Evolutionary conservation across 2,113 vertebrate genomes (phyloP).

Genomic region (Carlito syrichta): DNA sequence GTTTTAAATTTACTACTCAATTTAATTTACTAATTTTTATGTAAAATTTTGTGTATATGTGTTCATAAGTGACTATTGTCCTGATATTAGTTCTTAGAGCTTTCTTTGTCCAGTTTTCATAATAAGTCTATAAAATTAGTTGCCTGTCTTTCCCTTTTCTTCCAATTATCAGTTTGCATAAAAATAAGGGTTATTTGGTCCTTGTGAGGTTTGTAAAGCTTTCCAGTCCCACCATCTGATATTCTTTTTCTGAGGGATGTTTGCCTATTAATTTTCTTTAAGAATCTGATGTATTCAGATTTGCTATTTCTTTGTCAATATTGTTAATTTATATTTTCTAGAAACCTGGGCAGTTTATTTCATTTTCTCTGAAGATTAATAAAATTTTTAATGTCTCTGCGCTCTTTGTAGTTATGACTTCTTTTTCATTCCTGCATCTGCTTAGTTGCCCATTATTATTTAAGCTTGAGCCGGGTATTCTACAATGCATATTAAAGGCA

Average conservation of each 20-base stretch:
- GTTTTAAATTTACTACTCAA: not conserved
- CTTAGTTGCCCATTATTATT: not conserved
- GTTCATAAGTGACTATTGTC: not conserved
- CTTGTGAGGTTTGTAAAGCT: not conserved
- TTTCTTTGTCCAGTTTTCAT: not conserved
- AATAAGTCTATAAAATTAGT: not conserved
- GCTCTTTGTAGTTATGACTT: not conserved
- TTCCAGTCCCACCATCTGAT: not conserved
- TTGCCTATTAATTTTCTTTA: not conserved
- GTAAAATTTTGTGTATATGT: not conserved
- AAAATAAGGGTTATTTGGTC: too few species aligned
- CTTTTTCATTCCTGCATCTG: not conserved
- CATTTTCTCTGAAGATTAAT: not conserved
- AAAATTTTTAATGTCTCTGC: not conserved
- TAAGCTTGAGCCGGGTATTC: not conserved
- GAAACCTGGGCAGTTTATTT: not conserved
- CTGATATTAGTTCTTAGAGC: not conserved
- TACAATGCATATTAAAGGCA: not conserved
- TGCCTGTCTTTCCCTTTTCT: not conserved
- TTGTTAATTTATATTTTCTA: not conserved
- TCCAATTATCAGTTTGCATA: not conserved
- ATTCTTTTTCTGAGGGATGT: not conserved
- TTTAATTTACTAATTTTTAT: not conserved
- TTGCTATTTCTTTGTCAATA: not conserved
- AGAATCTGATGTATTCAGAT: not conserved